Evolutionary conservation across 2,888 invertebrate genomes (phyloP).

Genomic region (Leptothorax acervorum): DNA sequence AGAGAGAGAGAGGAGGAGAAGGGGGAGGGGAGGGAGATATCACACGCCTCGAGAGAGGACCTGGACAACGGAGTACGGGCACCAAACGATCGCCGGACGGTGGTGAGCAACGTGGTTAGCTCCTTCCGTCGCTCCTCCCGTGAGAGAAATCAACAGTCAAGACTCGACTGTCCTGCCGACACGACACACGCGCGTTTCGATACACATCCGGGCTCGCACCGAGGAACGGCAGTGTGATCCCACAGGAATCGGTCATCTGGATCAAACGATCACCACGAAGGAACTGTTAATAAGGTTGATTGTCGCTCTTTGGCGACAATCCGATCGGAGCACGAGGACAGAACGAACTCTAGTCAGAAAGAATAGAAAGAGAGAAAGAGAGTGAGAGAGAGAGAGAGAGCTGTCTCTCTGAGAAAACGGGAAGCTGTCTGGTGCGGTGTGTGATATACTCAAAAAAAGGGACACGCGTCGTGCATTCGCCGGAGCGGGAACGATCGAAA

Average conservation of each 20-base stretch:
- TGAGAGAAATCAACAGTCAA: slow-evolving; percentile 74
- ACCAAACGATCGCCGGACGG: slow-evolving; percentile 76
- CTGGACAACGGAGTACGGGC: slow-evolving; percentile 75
- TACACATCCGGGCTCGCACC: slow-evolving; percentile 9
- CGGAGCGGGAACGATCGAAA: slow-evolving; percentile 44
- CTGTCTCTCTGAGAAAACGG: neutral
- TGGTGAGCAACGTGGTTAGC: slow-evolving; percentile 74
- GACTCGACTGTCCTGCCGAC: slow-evolving; percentile 80
- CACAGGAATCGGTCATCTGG: slow-evolving; percentile 19
- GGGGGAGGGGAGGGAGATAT: slow-evolving; percentile 67
- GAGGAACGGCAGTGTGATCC: neutral
- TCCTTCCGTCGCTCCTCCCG: slow-evolving; percentile 70
- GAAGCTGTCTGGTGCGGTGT: slow-evolving; percentile 5
- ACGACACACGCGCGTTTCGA: slow-evolving; percentile 59
- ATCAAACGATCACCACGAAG: neutral
- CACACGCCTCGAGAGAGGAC: slow-evolving; percentile 77
- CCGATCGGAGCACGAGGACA: neutral
- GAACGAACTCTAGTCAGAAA: slow-evolving; percentile 51
- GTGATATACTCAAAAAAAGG: slow-evolving; percentile 35
- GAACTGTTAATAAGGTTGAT: neutral
- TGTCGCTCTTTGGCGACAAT: neutral
- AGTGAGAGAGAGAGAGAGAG: neutral
- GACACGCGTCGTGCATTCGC: slow-evolving; percentile 46
- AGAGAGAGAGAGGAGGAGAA: neutral
- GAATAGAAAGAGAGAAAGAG: neutral